These are phyloP conservation scores for Scaptomyza reducta DNA, from an alignment of 2,888 invertebrate genomes.

Conservation along the genomic window DNA sequence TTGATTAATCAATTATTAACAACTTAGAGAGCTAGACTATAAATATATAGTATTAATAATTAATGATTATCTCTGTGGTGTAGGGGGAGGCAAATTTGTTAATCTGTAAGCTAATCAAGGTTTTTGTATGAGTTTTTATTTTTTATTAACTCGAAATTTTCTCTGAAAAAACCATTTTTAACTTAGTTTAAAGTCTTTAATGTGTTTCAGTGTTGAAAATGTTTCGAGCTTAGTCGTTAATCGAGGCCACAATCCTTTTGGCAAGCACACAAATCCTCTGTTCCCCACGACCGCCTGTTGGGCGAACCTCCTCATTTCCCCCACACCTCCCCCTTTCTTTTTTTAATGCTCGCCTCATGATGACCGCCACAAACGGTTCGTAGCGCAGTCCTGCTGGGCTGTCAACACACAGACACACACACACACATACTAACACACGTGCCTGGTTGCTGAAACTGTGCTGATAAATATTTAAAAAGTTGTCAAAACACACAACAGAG, in stretches of 20 bases:
- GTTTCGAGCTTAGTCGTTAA: slow-evolving; percentile 36
- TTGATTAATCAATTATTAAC: slow-evolving; percentile 33
- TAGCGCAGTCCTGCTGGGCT: slow-evolving; percentile 7
- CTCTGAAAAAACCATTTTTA: not conserved
- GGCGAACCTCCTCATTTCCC: not conserved
- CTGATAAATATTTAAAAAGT: slow-evolving; percentile 71
- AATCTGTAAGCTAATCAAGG: not conserved
- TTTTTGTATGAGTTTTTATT: not conserved
- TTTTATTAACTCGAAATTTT: not conserved
- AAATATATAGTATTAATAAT: not conserved
- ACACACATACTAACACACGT: not conserved
- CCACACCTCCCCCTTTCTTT: not conserved
- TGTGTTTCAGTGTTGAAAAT: slow-evolving; percentile 17
- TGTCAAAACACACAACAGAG: slow-evolving; percentile 29
- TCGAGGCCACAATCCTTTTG: slow-evolving; percentile 30
- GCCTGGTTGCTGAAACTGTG: slow-evolving; percentile 1
- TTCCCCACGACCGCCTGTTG: slow-evolving; percentile 4
- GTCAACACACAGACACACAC: slow-evolving; percentile 33
- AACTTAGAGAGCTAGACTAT: not conserved
- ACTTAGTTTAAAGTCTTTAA: slow-evolving; percentile 18
- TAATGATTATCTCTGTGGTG: too few species aligned
- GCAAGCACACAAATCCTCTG: slow-evolving; percentile 28
- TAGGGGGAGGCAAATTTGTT: not conserved
- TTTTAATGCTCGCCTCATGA: slow-evolving; percentile 36
- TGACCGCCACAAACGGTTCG: slow-evolving; percentile 44